phyloP scores from a whole-genome alignment of 2,113 vertebrate genomes.

The Gallinago jamesoni region DNA sequence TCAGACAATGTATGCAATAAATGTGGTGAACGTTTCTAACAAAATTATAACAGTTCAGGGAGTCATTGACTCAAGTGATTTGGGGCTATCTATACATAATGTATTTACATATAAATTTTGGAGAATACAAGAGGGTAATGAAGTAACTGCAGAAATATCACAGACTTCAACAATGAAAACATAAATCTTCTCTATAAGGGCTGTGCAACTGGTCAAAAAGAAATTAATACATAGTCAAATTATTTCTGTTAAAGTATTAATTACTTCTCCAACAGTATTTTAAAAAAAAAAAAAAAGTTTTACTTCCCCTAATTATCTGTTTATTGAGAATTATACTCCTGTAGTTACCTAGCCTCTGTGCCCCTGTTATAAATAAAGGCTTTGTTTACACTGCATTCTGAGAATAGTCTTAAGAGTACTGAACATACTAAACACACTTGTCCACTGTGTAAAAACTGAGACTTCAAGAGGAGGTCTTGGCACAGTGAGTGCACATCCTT shows the following conservation, averaged over 20 bases:
- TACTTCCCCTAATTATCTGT: neutral
- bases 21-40: neutral
- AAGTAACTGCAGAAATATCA: neutral
- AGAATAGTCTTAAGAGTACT: neutral
- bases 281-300: neutral
- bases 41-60: neutral
- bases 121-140: neutral
- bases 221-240: neutral
- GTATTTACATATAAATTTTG: neutral
- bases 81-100: neutral
- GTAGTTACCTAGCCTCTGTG: neutral
- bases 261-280: neutral
- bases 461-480: neutral
- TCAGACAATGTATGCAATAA: neutral
- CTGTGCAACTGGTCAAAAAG: neutral
- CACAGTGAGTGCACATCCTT: neutral
- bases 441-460: neutral
- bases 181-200: neutral
- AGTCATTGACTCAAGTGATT: neutral
- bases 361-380: neutral
- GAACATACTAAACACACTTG: neutral
- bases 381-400: neutral
- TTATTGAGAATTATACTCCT: neutral
- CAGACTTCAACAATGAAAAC: neutral
- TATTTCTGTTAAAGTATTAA: neutral